Percentiles rank a stretch among this genome's conserved stretches.
These are phyloP conservation scores for Rattus norvegicus DNA, from an alignment of 2,113 vertebrate species.

Conservation along the genomic window GRCr8 NC_086026.1:36307501-36308000, in stretches of 20 bases:
- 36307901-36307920: background rate
- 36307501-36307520: background rate
- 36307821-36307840: no score
- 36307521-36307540: background rate
- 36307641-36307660: background rate
- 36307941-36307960: rapidly evolving
- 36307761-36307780: background rate
- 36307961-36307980: slow-evolving; percentile 28
- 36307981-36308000: background rate
- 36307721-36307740: no score
- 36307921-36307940: background rate
- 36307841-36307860: background rate
- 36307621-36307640: background rate
- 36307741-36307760: background rate
- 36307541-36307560: background rate
- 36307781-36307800: rapidly evolving
- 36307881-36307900: background rate
- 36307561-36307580: no score
- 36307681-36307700: rapidly evolving
- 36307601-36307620: background rate
- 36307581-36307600: background rate
- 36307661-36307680: background rate
- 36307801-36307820: background rate
- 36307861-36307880: background rate
- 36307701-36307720: rapidly evolving